These are phyloP conservation scores for Misgurnus mizolepis DNA, from an alignment of 2,113 vertebrate genomes.

Conservation along the genomic window DNA sequence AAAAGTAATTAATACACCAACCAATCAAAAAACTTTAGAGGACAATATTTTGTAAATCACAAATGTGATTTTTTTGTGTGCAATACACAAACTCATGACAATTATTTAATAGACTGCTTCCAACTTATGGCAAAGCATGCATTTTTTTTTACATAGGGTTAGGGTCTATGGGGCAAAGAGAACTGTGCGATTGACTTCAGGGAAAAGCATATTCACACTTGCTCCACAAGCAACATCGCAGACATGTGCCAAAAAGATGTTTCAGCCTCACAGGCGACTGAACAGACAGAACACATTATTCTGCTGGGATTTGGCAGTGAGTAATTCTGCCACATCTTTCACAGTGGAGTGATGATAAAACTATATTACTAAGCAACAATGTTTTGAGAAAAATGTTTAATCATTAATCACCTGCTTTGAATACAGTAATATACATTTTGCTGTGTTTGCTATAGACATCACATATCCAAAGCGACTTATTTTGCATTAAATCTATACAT, in stretches of 20 bases:
- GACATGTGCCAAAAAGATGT: slow-evolving; percentile 47
- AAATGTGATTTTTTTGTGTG: slow-evolving; percentile 14
- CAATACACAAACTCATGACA: not conserved
- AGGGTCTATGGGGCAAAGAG: not conserved
- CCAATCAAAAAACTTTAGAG: too few relatives aligned
- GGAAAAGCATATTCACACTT: slow-evolving; percentile 53
- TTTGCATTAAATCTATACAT: too few relatives aligned
- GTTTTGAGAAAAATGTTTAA: not conserved
- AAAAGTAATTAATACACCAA: too few relatives aligned
- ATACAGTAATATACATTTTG: too few relatives aligned
- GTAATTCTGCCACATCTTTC: not conserved
- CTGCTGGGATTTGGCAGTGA: slow-evolving; percentile 14
- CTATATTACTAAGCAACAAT: not conserved
- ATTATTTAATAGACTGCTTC: slow-evolving; percentile 1
- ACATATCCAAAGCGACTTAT: not conserved
- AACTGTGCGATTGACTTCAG: slow-evolving; percentile 10
- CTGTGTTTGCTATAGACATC: not conserved
- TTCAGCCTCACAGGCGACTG: slow-evolving; percentile 30
- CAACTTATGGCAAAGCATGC: not conserved
- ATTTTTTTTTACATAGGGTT: not conserved
- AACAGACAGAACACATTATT: slow-evolving; percentile 41
- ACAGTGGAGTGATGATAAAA: not conserved
- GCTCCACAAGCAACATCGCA: slow-evolving; percentile 47
- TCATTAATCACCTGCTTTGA: too few relatives aligned
- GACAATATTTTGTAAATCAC: not conserved